These are phyloP conservation scores for Dreissena polymorpha DNA, from an alignment of 1,140 invertebrate genomes.

Conservation along the genomic window DNA sequence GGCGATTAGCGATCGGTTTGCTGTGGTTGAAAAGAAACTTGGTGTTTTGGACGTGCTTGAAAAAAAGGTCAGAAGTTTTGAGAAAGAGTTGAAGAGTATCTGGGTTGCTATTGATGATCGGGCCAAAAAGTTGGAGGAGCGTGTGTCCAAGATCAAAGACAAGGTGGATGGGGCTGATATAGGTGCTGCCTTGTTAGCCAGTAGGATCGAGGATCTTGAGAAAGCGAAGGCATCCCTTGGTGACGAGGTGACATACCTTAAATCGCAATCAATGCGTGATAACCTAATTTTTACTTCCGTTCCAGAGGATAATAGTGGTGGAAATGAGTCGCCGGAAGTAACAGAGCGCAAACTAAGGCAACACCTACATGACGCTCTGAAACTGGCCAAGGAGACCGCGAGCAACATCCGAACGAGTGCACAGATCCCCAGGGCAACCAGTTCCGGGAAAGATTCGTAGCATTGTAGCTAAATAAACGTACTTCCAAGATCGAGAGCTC, in stretches of 20 bases:
- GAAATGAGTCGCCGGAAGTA: constrained; percentile 2
- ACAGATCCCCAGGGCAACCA: neutral
- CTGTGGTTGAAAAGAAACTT: neutral
- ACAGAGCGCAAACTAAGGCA: constrained; percentile 5
- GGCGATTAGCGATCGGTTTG: neutral
- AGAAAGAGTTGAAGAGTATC: constrained; percentile 23
- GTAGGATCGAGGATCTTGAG: constrained; percentile 9
- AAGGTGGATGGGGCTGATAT: constrained; percentile 16
- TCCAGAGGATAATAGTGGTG: constrained; percentile 1
- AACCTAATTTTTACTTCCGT: constrained; percentile 8
- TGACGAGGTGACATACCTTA: constrained; percentile 15
- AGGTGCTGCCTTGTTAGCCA: neutral
- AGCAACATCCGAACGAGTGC: neutral
- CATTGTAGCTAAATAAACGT: neutral
- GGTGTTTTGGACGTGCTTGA: neutral
- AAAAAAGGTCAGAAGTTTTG: constrained; percentile 6
- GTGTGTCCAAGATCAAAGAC: neutral
- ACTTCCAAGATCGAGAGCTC: constrained; percentile 4
- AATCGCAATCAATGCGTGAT: constrained; percentile 11
- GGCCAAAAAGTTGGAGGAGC: constrained; percentile 13
- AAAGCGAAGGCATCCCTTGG: neutral
- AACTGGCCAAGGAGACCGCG: constrained; percentile 9
- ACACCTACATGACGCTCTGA: neutral
- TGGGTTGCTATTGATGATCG: constrained; percentile 14
- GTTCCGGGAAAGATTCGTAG: neutral